Percentiles rank a stretch among this genome's conserved stretches.
Evolutionary conservation across 2,113 vertebrate species (phyloP).

Genomic region (Gyps fulvus): DNA sequence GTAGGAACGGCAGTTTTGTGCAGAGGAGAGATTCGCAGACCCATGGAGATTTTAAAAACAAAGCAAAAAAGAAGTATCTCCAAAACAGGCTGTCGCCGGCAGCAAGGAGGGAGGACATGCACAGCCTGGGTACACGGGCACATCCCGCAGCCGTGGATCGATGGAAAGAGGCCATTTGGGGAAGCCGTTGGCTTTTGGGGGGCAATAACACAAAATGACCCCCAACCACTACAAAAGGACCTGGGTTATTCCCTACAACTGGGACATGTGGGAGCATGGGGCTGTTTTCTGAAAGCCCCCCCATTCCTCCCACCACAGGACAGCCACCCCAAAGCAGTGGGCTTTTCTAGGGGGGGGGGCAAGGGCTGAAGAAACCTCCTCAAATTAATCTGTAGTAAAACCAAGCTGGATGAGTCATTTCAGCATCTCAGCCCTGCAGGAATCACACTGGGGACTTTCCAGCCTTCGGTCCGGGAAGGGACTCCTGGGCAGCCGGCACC

Average conservation of each 20-base stretch:
- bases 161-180: background rate
- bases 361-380: background rate
- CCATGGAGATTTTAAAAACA: background rate
- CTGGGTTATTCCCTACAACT: background rate
- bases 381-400: background rate
- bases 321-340: background rate
- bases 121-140: background rate
- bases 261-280: rapidly evolving
- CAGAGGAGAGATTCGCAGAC: background rate
- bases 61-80: background rate
- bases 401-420: background rate
- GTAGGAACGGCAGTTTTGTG: background rate
- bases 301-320: background rate
- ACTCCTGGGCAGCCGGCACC: background rate
- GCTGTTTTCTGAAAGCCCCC: background rate
- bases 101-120: background rate
- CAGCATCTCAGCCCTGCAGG: background rate
- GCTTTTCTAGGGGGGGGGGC: background rate
- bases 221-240: background rate
- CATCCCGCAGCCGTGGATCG: rapidly evolving
- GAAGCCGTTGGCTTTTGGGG: background rate
- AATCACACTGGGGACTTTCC: background rate
- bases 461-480: background rate
- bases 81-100: background rate
- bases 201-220: background rate